A percentile compares a stretch with the other conserved stretches of the same genome.
phyloP scores from a whole-genome alignment of 1,140 invertebrate genomes.

The Trialeurodes vaporariorum region DNA sequence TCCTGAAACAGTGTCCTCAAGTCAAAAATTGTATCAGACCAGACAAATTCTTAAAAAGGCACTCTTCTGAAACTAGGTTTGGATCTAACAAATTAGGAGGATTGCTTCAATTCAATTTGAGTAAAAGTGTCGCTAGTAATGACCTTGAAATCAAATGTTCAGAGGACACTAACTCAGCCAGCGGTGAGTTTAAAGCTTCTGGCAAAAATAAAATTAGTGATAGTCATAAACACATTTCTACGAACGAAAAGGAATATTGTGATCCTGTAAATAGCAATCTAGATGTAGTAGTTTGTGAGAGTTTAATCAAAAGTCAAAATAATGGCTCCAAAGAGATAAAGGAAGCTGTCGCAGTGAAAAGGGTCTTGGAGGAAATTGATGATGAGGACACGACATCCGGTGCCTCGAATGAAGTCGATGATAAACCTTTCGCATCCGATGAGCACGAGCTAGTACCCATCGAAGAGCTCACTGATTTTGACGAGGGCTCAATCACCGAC shows the following conservation, averaged over 20 bases:
- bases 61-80: not conserved
- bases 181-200: too few relatives aligned
- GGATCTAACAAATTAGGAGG: not conserved
- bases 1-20: not conserved
- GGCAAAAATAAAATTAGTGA: too few relatives aligned
- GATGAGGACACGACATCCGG: not conserved
- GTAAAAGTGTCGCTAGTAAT: not conserved
- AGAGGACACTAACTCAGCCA: not conserved
- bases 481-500: constrained; percentile 3
- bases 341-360: not conserved
- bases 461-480: not conserved
- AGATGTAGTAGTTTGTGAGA: not conserved
- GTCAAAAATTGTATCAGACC: not conserved
- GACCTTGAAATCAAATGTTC: not conserved
- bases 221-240: not conserved
- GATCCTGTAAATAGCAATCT: not conserved
- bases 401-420: not conserved
- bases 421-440: not conserved
- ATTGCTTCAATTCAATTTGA: not conserved
- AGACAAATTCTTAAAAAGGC: not conserved
- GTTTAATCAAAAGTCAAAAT: not conserved
- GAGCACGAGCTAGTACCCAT: not conserved
- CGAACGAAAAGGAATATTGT: not conserved
- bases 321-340: not conserved
- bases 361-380: not conserved